A percentile compares a stretch with the other conserved stretches of the same genome.
These are phyloP conservation scores for Isurus oxyrinchus DNA, from an alignment of 2,113 vertebrate genomes.

Conservation along the genomic window DNA sequence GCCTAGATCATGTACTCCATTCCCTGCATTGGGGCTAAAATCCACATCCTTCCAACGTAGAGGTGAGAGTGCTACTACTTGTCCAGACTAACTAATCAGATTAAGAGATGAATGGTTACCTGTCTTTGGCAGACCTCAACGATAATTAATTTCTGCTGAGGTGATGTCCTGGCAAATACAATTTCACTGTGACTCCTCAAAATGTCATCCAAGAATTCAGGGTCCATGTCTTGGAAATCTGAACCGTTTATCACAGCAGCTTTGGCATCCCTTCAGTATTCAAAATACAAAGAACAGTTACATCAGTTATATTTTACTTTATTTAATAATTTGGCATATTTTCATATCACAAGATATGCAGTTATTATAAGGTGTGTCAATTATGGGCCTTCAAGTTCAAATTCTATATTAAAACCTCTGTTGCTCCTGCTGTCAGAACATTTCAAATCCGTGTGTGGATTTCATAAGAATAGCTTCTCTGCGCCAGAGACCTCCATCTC, in stretches of 20 bases:
- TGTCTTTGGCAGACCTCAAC: constrained; percentile 69
- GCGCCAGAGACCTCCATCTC: background rate
- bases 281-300: background rate
- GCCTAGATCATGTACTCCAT: background rate
- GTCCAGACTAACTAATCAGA: background rate
- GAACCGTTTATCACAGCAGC: constrained; percentile 63
- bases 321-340: background rate
- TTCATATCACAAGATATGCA: background rate
- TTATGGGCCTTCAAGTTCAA: background rate
- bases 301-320: background rate
- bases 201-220: constrained; percentile 58
- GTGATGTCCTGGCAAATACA: constrained; percentile 66
- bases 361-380: background rate
- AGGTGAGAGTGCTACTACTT: background rate
- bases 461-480: background rate
- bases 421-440: background rate
- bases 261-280: constrained; percentile 55
- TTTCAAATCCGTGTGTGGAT: background rate
- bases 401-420: background rate
- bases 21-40: background rate
- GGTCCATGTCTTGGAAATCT: constrained; percentile 66
- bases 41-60: background rate
- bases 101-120: constrained; percentile 47
- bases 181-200: constrained; percentile 58
- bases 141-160: constrained; percentile 68